Base-by-base conservation (phyloP, 2,797 vertebrate genomes). In the Crocidura indochinensis region DNA sequence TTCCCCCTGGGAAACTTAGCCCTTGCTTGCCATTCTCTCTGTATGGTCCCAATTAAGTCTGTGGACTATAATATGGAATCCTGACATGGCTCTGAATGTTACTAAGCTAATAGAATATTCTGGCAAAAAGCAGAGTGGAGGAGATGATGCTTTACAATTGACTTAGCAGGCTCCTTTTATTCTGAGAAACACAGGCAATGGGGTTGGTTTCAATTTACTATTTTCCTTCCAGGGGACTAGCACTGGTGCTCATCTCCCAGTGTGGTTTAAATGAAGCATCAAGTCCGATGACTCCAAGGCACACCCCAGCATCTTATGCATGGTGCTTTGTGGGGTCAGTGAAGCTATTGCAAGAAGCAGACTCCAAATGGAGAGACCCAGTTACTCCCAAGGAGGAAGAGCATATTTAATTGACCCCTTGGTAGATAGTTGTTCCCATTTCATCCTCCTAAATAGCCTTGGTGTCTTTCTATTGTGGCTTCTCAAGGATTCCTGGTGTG, bases 161-260 rank as follows among this genome's bases (percentile, higher is more conserved):
- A 84, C 72, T 96, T 93, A 91, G 85, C 84, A 85, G 80, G 65
- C 56, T 94, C 75, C 79, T 92, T 93, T 95, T 91, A 94, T 91
- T 92, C 44, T 91, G 93, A 91, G 81, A 92, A 96, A 91, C 60
- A 71, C 20, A 93, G 92, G 92, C 84, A 84, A 27, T 72, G 67
- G 81, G 14, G 24, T 96, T 95, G 92, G 81, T 94, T 96, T 96
- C 91, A 93, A 91, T 92, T 92, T 86, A 93, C 83, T 49, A 89
- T 92, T 96, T 94, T 97, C 88, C 93, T 97, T 96, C 82, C 93
- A 94, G 83, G 92, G 65, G 93, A 81, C 73, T 93, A 94, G n/a
- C 51, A 44, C 68, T 83, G 85, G 76, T 53, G 20, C 69, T 94
- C 69, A 88, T 90, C 76, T 94, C 90, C 77, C 73, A 83, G 68